Conservation (phyloP, 2,797 vertebrate species). For the Scarus forsteni region DNA sequence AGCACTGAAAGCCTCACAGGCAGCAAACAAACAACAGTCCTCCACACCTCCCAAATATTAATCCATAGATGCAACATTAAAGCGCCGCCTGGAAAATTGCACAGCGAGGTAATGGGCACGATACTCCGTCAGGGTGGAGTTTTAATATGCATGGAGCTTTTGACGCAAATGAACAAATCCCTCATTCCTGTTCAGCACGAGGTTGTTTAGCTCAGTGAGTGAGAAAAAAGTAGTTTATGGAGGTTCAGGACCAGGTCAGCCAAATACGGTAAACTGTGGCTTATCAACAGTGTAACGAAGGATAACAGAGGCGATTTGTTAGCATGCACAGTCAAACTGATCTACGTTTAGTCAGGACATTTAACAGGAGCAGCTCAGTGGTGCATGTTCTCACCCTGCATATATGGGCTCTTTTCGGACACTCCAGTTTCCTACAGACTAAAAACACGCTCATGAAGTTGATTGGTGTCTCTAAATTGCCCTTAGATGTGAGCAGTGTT, state of each 20-base stretch:
- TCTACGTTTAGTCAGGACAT: no score
- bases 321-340: no score
- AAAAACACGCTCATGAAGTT: no score
- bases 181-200: conserved; percentile 27
- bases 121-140: conserved; percentile 42
- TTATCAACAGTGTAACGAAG: conserved; percentile 1
- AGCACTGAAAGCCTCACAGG: conserved; percentile 45
- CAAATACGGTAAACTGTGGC: conserved; percentile 19
- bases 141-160: conserved; percentile 69
- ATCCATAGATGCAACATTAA: conserved; percentile 66
- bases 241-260: conserved; percentile 35
- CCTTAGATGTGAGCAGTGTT: no score
- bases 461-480: no score
- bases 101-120: conserved; percentile 37
- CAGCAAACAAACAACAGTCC: conserved; percentile 33
- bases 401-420: no score
- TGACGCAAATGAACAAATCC: conserved; percentile 28
- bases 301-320: background rate
- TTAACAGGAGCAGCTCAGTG: no score
- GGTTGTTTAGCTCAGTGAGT: conserved; percentile 21
- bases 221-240: conserved; percentile 21
- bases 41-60: conserved; percentile 47
- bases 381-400: no score
- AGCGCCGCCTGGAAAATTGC: conserved; percentile 57
- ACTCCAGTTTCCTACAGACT: no score